Conservation (phyloP, 2,113 vertebrate species). For the Pterocles gutturalis region DNA sequence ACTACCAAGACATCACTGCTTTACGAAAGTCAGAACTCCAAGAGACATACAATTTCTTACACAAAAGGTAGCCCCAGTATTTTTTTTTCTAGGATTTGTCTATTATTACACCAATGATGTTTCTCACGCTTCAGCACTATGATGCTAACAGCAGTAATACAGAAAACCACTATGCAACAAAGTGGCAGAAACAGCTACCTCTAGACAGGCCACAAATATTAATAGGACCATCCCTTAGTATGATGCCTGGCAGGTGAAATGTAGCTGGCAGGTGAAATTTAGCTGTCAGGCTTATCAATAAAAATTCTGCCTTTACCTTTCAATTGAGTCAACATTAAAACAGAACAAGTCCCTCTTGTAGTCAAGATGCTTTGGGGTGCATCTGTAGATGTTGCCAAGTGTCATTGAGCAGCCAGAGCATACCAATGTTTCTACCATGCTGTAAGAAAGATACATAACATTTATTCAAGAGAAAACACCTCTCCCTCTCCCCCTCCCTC, state of each 20-base stretch:
- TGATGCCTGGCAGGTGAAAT: fast-evolving
- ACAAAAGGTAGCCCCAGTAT: background rate
- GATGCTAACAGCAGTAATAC: background rate
- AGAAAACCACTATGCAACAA: background rate
- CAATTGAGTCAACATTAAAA: constrained; percentile 68
- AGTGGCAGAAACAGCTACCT: background rate
- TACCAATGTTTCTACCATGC: constrained; percentile 64
- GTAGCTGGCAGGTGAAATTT: background rate
- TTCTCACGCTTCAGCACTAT: background rate
- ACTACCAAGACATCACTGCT: background rate
- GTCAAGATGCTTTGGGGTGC: constrained; percentile 72
- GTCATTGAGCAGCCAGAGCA: constrained; percentile 69
- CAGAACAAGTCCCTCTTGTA: constrained; percentile 80
- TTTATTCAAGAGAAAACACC: background rate
- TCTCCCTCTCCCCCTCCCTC: no score
- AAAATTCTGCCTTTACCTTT: constrained; percentile 63
- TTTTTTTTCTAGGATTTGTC: background rate
- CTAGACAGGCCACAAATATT: background rate
- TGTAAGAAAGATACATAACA: background rate
- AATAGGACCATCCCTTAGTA: background rate
- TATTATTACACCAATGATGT: background rate
- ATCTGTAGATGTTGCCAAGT: constrained; percentile 73
- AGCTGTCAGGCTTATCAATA: background rate
- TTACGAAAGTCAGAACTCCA: background rate
- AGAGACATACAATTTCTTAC: background rate